Evolutionary conservation across 1,140 invertebrate species (phyloP).

Genomic region (Medauroidea extradentata): DNA sequence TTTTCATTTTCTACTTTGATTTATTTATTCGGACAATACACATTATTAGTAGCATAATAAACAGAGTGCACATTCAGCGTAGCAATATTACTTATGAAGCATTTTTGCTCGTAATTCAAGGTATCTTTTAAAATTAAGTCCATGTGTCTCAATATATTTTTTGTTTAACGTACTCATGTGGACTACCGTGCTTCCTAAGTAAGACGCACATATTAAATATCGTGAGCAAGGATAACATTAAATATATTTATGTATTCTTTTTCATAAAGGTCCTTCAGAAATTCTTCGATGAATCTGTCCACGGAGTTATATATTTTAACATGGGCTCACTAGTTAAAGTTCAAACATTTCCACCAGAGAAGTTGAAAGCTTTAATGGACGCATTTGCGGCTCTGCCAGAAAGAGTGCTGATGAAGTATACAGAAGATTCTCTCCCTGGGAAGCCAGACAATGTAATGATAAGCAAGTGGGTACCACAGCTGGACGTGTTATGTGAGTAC

Average conservation of each 20-base stretch:
- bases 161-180: not conserved
- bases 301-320: constrained; percentile 30
- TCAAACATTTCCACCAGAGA: constrained; percentile 17
- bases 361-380: constrained; percentile 19
- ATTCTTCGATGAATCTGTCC: constrained; percentile 20
- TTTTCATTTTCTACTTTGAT: too few relatives aligned
- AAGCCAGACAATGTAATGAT: not conserved
- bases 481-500: not conserved
- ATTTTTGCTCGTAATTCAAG: not conserved
- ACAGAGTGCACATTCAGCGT: too few relatives aligned
- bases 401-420: constrained; percentile 26
- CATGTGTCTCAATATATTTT: not conserved
- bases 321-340: constrained; percentile 24
- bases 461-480: not conserved
- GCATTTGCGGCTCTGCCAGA: constrained; percentile 26
- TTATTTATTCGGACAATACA: too few relatives aligned
- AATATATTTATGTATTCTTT: too few relatives aligned
- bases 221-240: too few relatives aligned
- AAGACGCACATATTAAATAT: not conserved
- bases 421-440: too few relatives aligned
- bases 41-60: too few relatives aligned
- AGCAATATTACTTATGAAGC: not conserved
- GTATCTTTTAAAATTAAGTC: not conserved
- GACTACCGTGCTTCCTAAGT: not conserved
- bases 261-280: constrained; percentile 20